These are phyloP conservation scores for Scrobipalpa atriplicella DNA, from an alignment of 2,888 invertebrate species.

Conservation along the genomic window DNA sequence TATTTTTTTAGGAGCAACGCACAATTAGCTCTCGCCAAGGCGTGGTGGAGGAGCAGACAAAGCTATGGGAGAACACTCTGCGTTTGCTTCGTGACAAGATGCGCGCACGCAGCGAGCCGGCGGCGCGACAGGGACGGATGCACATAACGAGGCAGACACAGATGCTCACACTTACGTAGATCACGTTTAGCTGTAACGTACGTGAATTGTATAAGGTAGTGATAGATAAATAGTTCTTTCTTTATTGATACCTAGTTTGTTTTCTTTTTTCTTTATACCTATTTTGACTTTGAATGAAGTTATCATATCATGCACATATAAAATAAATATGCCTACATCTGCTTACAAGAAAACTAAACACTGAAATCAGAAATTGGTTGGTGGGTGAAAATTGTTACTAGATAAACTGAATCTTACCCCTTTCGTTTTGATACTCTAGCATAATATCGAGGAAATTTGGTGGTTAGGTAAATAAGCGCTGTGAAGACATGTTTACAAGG, in stretches of 20 bases:
- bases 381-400: no score
- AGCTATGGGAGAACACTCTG: constrained; percentile 68
- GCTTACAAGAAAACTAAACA: no score
- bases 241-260: no score
- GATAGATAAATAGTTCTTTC: no score
- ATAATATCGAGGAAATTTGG: not conserved
- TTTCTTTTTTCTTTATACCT: no score
- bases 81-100: constrained; percentile 82
- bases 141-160: constrained; percentile 84
- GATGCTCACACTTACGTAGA: constrained; percentile 81
- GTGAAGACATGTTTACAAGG: constrained; percentile 1
- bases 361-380: no score
- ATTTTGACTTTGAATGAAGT: no score
- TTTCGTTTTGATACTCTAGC: not conserved
- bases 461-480: not conserved
- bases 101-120: constrained; percentile 76
- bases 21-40: constrained; percentile 74
- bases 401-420: not conserved
- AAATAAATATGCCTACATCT: no score
- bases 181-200: not conserved
- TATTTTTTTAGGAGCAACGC: constrained; percentile 65
- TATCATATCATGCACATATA: no score
- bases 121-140: constrained; percentile 79
- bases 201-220: not conserved
- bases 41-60: constrained; percentile 73